Conservation (phyloP, 1,140 invertebrate species). For the Pseudoatta argentina region DNA sequence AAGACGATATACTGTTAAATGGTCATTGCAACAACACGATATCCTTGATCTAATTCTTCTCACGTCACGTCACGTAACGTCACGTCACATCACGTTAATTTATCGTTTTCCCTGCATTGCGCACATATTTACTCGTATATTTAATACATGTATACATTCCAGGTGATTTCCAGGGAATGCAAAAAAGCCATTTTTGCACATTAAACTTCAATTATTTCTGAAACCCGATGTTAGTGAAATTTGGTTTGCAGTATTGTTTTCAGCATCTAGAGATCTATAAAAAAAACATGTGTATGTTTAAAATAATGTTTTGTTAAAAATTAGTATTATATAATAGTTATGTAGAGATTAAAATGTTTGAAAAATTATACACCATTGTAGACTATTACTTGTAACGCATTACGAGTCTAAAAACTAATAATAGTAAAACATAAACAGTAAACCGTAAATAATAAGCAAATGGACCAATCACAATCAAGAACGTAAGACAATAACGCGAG, state of each 20-base stretch:
- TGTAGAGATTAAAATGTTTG: not conserved
- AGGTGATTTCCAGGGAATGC: not conserved
- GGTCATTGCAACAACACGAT: not conserved
- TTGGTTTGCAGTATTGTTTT: too few species aligned
- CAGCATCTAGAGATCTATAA: too few species aligned
- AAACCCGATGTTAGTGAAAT: too few species aligned
- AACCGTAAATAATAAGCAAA: too few species aligned
- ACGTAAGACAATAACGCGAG: too few species aligned
- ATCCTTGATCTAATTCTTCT: conserved; percentile 39
- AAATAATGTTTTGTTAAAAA: too few species aligned
- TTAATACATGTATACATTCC: not conserved
- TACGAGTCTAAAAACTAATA: too few species aligned
- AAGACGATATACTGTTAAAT: not conserved
- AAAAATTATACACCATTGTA: not conserved
- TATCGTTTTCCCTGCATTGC: conserved; percentile 23
- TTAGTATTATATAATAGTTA: not conserved
- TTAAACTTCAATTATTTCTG: too few species aligned
- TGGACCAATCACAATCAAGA: too few species aligned
- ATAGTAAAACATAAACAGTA: too few species aligned
- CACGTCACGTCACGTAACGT: not conserved
- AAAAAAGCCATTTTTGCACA: too few species aligned
- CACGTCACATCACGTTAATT: not conserved
- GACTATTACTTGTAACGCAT: not conserved
- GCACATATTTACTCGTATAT: not conserved
- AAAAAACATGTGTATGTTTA: too few species aligned